These are phyloP conservation scores for Spisula subtruncata DNA, from an alignment of 2,888 invertebrate species.

Conservation along the genomic window DNA sequence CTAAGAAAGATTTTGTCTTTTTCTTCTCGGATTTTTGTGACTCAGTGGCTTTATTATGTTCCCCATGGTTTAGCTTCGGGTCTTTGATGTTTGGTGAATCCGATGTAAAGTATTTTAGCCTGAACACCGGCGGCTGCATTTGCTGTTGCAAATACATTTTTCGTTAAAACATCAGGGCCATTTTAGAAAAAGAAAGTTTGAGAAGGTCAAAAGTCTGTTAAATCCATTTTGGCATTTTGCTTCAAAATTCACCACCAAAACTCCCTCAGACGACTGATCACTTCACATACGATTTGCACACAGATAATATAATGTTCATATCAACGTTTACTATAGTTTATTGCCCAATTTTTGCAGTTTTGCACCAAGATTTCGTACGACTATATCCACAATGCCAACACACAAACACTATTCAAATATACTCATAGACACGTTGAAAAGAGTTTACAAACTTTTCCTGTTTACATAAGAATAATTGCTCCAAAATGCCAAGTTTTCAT, in stretches of 20 bases:
- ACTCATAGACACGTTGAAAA: background rate
- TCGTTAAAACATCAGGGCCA: background rate
- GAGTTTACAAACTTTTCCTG: background rate
- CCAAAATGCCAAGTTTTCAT: background rate
- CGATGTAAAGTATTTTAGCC: constrained; percentile 51
- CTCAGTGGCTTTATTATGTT: background rate
- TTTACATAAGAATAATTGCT: background rate
- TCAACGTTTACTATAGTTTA: too few relatives aligned
- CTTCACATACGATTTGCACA: too few relatives aligned
- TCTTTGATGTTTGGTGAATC: constrained; percentile 30
- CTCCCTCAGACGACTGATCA: too few relatives aligned
- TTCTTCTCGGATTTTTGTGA: background rate
- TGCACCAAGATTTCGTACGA: too few relatives aligned
- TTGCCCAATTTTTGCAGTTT: too few relatives aligned
- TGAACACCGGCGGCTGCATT: constrained; percentile 32
- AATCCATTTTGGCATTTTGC: background rate
- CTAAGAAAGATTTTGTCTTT: constrained; percentile 55
- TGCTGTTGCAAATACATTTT: constrained; percentile 51
- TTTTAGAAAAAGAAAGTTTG: background rate
- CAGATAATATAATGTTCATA: too few relatives aligned
- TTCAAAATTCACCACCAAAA: too few relatives aligned
- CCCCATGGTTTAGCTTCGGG: constrained; percentile 28
- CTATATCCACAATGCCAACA: too few relatives aligned
- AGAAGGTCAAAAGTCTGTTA: background rate
- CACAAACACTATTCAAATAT: background rate